phyloP scores from a whole-genome alignment of 1,140 invertebrate genomes.

The Berghia stephanieae region DNA sequence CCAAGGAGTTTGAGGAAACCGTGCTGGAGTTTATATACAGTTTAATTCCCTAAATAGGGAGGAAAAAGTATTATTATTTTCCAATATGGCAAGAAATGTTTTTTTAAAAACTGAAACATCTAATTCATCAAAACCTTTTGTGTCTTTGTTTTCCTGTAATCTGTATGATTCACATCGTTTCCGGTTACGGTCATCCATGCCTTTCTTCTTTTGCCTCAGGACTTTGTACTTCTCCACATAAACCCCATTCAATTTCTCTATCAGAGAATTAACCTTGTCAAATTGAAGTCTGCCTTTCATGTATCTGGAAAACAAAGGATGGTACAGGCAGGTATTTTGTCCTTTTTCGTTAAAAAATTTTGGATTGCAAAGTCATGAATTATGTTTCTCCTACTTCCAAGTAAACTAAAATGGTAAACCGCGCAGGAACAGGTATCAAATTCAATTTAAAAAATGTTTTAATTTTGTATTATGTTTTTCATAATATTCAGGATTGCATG shows the following conservation, averaged over 20 bases:
- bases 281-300: slow-evolving; percentile 61
- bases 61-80: not conserved
- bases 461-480: not conserved
- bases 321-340: not conserved
- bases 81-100: not conserved
- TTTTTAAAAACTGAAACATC: too few species aligned
- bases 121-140: slow-evolving; percentile 48
- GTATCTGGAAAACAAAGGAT: slow-evolving; percentile 48
- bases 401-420: not conserved
- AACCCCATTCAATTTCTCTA: slow-evolving; percentile 58
- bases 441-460: not conserved
- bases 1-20: too few species aligned
- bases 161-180: slow-evolving; percentile 53
- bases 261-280: slow-evolving; percentile 51
- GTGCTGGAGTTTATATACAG: too few species aligned
- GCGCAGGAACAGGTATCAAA: not conserved
- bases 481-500: too few species aligned
- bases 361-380: not conserved
- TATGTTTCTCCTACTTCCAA: not conserved
- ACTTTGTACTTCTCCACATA: slow-evolving; percentile 60
- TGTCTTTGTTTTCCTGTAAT: slow-evolving; percentile 56
- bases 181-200: slow-evolving; percentile 50
- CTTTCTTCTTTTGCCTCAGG: slow-evolving; percentile 46
- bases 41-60: not conserved
- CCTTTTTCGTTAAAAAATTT: not conserved